Conservation (phyloP, 2,797 vertebrate genomes). For the Trachurus trachurus region DNA sequence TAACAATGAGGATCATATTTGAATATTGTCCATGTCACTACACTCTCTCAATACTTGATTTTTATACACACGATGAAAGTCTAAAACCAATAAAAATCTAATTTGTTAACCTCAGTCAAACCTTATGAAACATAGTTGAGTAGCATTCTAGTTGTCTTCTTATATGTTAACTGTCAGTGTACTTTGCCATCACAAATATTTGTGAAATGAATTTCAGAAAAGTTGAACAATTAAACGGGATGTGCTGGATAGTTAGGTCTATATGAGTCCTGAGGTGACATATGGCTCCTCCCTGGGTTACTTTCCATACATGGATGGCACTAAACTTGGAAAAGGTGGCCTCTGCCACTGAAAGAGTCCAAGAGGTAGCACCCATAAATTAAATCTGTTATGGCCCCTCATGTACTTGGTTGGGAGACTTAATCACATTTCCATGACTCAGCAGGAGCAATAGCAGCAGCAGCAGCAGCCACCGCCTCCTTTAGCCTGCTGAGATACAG, state of each 20-base stretch:
- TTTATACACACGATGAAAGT: background rate
- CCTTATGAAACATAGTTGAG: background rate
- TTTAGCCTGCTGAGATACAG: conserved; percentile 16
- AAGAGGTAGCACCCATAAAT: conserved; percentile 79
- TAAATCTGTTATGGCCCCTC: conserved; percentile 65
- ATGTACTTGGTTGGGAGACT: conserved; percentile 55
- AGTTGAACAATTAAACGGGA: conserved; percentile 19
- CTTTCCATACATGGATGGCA: conserved; percentile 82
- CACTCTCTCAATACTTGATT: background rate
- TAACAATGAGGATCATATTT: conserved; percentile 2
- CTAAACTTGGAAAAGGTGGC: conserved; percentile 83
- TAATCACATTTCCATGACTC: conserved; percentile 84
- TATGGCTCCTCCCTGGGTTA: conserved; percentile 55
- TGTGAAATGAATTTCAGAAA: conserved; percentile 18
- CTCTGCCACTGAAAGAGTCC: conserved; percentile 67
- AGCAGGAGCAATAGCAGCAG: conserved; percentile 63
- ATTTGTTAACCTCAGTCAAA: background rate
- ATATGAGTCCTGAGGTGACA: conserved; percentile 69
- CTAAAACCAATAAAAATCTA: background rate
- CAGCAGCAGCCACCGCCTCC: conserved; percentile 15
- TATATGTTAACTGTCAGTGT: background rate
- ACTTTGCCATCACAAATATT: background rate
- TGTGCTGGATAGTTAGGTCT: conserved; percentile 45
- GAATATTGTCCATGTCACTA: background rate
- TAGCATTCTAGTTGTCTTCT: background rate